Base-by-base conservation (phyloP, 2,797 vertebrate species). In the Apogon talboti region DNA sequence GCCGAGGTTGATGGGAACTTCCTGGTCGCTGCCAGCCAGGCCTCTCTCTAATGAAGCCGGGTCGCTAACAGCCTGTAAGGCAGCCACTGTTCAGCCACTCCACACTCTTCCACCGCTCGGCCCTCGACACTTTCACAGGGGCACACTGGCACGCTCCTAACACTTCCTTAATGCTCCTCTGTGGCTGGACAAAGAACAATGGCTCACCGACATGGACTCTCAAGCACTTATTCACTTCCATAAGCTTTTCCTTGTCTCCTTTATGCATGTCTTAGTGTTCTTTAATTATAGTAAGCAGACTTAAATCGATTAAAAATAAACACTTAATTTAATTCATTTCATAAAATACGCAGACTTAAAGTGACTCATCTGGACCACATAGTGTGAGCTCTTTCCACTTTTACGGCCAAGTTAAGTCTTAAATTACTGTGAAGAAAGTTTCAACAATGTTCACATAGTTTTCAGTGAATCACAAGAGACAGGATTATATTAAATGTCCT, bases 81-180 rank as follows among this genome's bases (percentile, higher is more conserved):
- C 81, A 69, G 85, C 88, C 88, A 87, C 88, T 90, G 90, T 91
- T 89, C 84, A 82, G 74, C 83, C 86, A 85, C 84, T 90, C 88
- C 88, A 81, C 87, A 75, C 76, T 80, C 79, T 72, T 78, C 83
- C 82, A 73, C 66, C 48, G 66, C 89, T 82, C 79, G 64, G 90
- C 84, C 82, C 86, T 90, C 84, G 14, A 61, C 89, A 88, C 89
- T 89, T 84, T 86, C 85, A 84, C 85, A 82, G 87, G 89, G 87
- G 82, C 87, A 79, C 84, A 74, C 87, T 90, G 89, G 88, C 91
- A 91, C 90, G 63, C 90, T 91, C 86, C 87, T 79, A 84, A 86
- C 88, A 90, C 89, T 91, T 92, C 91, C 91, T 91, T 89, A 89
- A 90, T 87, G 83, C 85, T 88, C 87, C 86, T 44, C 86, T 88